Percentiles rank a stretch among this genome's conserved stretches.
These are phyloP conservation scores for Cepaea hortensis DNA, from an alignment of 2,888 invertebrate species.

Conservation along the genomic window DNA sequence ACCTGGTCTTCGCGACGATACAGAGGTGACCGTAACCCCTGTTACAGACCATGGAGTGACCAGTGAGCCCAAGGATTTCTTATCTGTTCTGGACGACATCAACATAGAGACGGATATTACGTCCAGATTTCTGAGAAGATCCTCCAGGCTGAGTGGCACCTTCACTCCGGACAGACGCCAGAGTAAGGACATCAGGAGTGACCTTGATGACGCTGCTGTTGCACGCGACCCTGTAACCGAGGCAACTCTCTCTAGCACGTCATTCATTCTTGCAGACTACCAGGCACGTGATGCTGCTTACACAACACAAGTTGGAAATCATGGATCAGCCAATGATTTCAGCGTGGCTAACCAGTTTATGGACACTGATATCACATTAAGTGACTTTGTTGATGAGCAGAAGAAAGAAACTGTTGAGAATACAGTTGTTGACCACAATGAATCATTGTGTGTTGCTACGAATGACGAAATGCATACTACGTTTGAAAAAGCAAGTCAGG, in stretches of 20 bases:
- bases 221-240: background rate
- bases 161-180: background rate
- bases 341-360: background rate
- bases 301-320: too few species aligned
- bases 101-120: slow-evolving; percentile 43
- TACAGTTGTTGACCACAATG: background rate
- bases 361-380: background rate
- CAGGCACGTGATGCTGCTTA: background rate
- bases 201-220: background rate
- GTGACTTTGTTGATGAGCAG: background rate
- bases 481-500: background rate
- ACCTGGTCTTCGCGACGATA: background rate
- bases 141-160: background rate
- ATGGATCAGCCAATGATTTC: background rate
- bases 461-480: background rate
- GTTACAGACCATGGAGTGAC: background rate
- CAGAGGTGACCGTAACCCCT: background rate
- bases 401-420: background rate
- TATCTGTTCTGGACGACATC: slow-evolving; percentile 50
- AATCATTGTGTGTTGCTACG: background rate
- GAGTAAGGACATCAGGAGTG: background rate
- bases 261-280: background rate
- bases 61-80: slow-evolving; percentile 33
- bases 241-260: too few species aligned
- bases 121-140: slow-evolving; percentile 24